phyloP scores from a whole-genome alignment of 2,797 vertebrate genomes.

The Pogonophryne albipinna region DNA sequence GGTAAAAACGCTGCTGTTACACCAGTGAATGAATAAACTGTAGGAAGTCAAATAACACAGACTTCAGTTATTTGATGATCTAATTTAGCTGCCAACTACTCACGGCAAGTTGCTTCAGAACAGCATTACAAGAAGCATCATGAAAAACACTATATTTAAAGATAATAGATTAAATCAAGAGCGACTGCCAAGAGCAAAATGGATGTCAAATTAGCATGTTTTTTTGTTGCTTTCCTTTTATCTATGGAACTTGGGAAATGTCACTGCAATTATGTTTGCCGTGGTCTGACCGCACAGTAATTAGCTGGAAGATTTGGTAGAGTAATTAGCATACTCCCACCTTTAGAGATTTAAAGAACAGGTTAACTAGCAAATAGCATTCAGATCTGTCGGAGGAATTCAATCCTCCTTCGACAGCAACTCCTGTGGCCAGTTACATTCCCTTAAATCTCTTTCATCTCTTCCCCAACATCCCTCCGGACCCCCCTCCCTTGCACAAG shows the following conservation, averaged over 20 bases:
- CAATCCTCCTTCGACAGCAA: constrained; percentile 22
- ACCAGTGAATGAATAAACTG: constrained; percentile 1
- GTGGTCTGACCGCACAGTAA: constrained; percentile 55
- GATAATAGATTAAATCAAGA: constrained; percentile 14
- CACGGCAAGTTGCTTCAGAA: background rate
- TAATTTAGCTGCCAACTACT: constrained; percentile 6
- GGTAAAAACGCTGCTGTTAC: background rate
- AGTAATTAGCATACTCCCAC: constrained; percentile 62
- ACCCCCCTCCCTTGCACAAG: constrained; percentile 19
- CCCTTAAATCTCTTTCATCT: constrained; percentile 54
- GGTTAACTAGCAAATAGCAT: constrained; percentile 44
- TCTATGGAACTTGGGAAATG: constrained; percentile 45
- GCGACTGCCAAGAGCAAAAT: constrained; percentile 5
- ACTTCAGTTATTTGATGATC: background rate
- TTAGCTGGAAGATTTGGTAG: constrained; percentile 58
- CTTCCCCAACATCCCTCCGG: constrained; percentile 34
- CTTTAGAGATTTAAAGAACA: constrained; percentile 55
- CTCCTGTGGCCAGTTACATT: constrained; percentile 51
- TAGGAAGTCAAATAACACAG: background rate
- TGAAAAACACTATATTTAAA: background rate
- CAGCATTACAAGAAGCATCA: background rate
- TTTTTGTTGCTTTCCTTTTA: constrained; percentile 23
- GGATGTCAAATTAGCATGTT: constrained; percentile 17
- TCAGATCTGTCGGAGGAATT: constrained; percentile 41
- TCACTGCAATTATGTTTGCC: constrained; percentile 62